Evolutionary conservation across 2,797 vertebrate species (phyloP).

Genomic region (Serranus cabrilla): DNA sequence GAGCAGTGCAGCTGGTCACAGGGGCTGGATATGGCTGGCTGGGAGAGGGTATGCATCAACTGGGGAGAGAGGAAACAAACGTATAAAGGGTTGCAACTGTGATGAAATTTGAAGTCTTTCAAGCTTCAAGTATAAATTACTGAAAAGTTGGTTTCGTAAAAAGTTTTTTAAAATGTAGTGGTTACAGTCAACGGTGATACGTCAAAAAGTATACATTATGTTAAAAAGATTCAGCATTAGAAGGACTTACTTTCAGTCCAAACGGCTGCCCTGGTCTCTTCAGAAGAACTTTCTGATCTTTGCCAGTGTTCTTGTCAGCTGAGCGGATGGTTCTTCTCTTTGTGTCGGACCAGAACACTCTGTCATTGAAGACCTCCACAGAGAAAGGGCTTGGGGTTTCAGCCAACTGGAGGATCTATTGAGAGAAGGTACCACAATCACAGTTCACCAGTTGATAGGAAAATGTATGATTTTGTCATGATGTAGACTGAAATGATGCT

Average conservation of each 20-base stretch:
- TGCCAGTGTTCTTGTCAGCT: constrained; percentile 89
- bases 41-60: constrained; percentile 90
- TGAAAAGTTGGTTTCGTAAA: not conserved
- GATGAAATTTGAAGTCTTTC: not conserved
- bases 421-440: not conserved
- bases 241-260: constrained; percentile 88
- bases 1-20: constrained; percentile 86
- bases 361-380: constrained; percentile 88
- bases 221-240: not conserved
- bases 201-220: not conserved
- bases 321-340: constrained; percentile 88
- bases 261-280: constrained; percentile 91
- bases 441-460: not conserved
- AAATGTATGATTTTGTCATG: no score
- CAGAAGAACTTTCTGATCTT: constrained; percentile 88
- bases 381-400: constrained; percentile 91
- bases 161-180: no score
- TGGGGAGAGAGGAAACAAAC: constrained; percentile 58
- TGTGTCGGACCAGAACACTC: constrained; percentile 92
- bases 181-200: not conserved
- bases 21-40: constrained; percentile 79
- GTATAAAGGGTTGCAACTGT: not conserved
- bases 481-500: no score
- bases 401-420: constrained; percentile 88
- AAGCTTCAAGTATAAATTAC: not conserved